Base-by-base conservation (phyloP, 2,888 invertebrate species). In the Congeria kusceri region DNA sequence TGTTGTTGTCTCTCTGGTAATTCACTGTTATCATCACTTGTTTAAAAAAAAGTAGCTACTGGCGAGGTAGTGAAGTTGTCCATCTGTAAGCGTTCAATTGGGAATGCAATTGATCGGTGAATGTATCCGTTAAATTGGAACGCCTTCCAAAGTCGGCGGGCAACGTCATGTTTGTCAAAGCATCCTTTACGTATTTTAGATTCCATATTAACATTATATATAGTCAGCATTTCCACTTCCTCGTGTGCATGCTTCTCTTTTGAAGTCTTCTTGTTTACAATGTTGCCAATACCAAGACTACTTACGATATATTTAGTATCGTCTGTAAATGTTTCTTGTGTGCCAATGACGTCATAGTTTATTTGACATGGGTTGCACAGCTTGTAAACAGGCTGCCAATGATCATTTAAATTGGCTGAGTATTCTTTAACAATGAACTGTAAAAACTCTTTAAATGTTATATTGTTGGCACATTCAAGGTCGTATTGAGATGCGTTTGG, bases 61-160 rank as follows among this genome's bases (percentile, higher is more conserved):
- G 70, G 70, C 1, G 62, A 18, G 4, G 18, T 13, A 44, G 56
- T 28, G 29, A 71, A 71, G 11, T 29, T 44, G 3, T 28, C 9
- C 28, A 13, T 18, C 29, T 46, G 9, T 0, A 71, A 49, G 15
- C 32, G 15, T 27, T 28, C 1, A 20, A 49, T 4, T 29, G 81
- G 66, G 47, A 73, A 69, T n/a, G 46, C 15, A n/a, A 44, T 25
- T 7, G 59, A 46, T 20, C 32, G 47, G 23, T 80, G 73, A n/a
- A 86, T 73, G 61, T 86, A 84, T 1, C 86, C 86, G 61, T 82
- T 84, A n/a, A 71, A 63, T 64, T 84, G 81, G n/a, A 86, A 86
- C 0, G 74, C 71, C n/a, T 49, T 56, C 82, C 83, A 82, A n/a
- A 86, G 49, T 13, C 80, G 62, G 20, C 66, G 27, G 3, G 78